phyloP scores from a whole-genome alignment of 2,797 vertebrate species.

The Cebuella pygmaea region DNA sequence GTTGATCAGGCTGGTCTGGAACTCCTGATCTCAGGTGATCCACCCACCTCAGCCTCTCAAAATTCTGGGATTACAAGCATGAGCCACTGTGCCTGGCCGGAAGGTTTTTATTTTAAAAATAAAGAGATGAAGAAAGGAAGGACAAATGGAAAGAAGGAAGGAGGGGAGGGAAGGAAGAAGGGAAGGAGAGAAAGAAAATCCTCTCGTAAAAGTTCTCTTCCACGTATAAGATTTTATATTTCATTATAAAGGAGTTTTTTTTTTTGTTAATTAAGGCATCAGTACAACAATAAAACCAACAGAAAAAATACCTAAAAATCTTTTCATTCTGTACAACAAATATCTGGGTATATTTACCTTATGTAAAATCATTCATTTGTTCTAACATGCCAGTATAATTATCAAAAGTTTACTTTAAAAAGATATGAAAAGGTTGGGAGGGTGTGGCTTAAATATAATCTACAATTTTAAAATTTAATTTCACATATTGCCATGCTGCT shows the following conservation, averaged over 20 bases:
- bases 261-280: neutral
- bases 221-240: neutral
- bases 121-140: neutral
- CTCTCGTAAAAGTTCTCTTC: neutral
- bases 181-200: neutral
- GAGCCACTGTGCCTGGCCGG: too few species aligned
- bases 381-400: neutral
- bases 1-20: too few species aligned
- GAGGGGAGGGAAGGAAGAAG: neutral
- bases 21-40: too few species aligned
- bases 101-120: slow-evolving; percentile 31
- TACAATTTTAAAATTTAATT: slow-evolving; percentile 73
- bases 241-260: neutral
- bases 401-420: slow-evolving; percentile 63
- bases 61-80: too few species aligned
- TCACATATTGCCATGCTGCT: slow-evolving; percentile 68
- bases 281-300: neutral
- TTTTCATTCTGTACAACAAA: neutral
- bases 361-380: slow-evolving; percentile 31
- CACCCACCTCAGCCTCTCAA: too few species aligned
- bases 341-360: slow-evolving; percentile 1
- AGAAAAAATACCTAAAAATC: neutral
- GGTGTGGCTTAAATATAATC: slow-evolving; percentile 73
- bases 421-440: slow-evolving; percentile 60
- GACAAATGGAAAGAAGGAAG: neutral